Percentiles rank a stretch among this genome's conserved stretches.
These are phyloP conservation scores for Sarcoramphus papa DNA, from an alignment of 2,797 vertebrate genomes.

Conservation along the genomic window DNA sequence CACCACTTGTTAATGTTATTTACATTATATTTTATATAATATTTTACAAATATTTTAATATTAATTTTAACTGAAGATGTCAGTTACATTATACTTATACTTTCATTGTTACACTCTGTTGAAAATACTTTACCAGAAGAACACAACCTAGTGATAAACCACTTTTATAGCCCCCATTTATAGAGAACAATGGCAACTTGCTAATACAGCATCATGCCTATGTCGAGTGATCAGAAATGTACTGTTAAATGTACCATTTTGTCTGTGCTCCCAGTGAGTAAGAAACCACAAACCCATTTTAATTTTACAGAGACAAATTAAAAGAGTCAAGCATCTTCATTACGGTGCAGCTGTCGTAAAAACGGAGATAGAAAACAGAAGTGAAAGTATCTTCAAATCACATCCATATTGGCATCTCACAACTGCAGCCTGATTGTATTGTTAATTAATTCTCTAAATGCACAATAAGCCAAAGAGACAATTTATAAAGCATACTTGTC, in stretches of 20 bases:
- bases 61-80: background rate
- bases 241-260: slow-evolving; percentile 37
- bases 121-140: slow-evolving; percentile 26
- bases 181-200: slow-evolving; percentile 19
- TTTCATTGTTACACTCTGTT: background rate
- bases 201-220: slow-evolving; percentile 10
- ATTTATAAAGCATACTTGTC: slow-evolving; percentile 64
- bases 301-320: slow-evolving; percentile 64
- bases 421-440: slow-evolving; percentile 65
- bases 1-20: background rate
- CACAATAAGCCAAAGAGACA: slow-evolving; percentile 68
- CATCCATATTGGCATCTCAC: slow-evolving; percentile 65
- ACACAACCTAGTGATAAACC: background rate
- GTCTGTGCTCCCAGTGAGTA: slow-evolving; percentile 7
- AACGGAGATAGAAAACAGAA: slow-evolving; percentile 58
- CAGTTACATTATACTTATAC: background rate
- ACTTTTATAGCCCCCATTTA: background rate
- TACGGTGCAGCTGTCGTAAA: slow-evolving; percentile 42
- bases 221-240: background rate
- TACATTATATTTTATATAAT: background rate
- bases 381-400: slow-evolving; percentile 57
- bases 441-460: slow-evolving; percentile 74
- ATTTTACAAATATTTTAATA: background rate
- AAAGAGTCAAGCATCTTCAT: slow-evolving; percentile 54
- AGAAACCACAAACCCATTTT: slow-evolving; percentile 53